Evolutionary conservation across 2,888 invertebrate species (phyloP).

Genomic region (Copidosoma aretas): DNA sequence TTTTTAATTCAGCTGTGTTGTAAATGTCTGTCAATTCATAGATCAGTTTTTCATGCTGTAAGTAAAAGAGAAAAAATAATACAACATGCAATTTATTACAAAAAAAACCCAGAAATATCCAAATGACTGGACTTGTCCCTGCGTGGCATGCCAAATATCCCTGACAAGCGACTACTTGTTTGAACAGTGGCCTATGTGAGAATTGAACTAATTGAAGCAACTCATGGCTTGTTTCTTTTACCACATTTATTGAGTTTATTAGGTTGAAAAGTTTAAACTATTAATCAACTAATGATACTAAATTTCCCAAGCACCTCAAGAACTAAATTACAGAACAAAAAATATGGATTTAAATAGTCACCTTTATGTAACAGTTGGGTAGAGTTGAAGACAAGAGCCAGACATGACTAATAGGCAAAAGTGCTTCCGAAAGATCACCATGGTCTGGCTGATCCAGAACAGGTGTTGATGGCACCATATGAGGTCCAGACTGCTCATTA

Average conservation of each 20-base stretch:
- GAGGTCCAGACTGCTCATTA: constrained; percentile 55
- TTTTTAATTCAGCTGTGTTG: background rate
- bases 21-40: constrained; percentile 31
- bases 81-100: constrained; percentile 33
- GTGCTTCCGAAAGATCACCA: constrained; percentile 54
- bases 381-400: constrained; percentile 75
- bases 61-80: too few species aligned
- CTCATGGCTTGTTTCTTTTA: too few species aligned
- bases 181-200: constrained; percentile 22
- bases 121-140: constrained; percentile 24
- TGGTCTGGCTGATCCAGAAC: constrained; percentile 65
- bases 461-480: constrained; percentile 78
- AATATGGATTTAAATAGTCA: constrained; percentile 45
- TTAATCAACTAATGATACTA: background rate
- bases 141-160: constrained; percentile 28
- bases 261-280: too few species aligned
- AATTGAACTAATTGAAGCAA: too few species aligned
- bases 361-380: constrained; percentile 64
- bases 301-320: too few species aligned
- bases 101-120: constrained; percentile 39
- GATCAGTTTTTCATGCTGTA: too few species aligned
- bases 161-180: constrained; percentile 25
- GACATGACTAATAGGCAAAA: constrained; percentile 72
- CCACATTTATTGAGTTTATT: too few species aligned
- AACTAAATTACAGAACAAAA: background rate